A percentile compares a stretch with the other conserved stretches of the same genome.
These are phyloP conservation scores for Drosophila leontia DNA, from an alignment of 1,140 invertebrate genomes.

Conservation along the genomic window DNA sequence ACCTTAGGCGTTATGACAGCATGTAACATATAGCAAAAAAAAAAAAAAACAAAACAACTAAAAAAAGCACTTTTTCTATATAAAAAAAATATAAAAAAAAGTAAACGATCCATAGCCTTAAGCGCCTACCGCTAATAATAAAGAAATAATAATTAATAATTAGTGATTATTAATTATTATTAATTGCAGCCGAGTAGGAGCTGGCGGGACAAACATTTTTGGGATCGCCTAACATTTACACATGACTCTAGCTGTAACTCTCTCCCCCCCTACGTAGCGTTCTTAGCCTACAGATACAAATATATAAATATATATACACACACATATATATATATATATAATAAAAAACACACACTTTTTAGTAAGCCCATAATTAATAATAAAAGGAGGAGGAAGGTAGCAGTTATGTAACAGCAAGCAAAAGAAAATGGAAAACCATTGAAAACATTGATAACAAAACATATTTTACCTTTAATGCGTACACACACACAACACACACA, in stretches of 20 bases:
- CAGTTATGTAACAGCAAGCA: neutral
- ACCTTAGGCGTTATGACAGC: neutral
- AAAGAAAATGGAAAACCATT: constrained; percentile 25
- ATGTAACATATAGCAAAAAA: constrained; percentile 61
- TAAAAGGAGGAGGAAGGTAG: neutral
- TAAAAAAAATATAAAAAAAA: neutral
- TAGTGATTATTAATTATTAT: neutral
- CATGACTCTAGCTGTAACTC: constrained; percentile 10
- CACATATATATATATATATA: neutral
- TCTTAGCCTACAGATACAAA: constrained; percentile 22
- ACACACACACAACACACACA: constrained; percentile 24
- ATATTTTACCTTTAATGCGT: constrained; percentile 78
- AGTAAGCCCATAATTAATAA: constrained; percentile 58
- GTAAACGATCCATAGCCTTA: constrained; percentile 70
- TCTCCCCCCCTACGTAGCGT: constrained; percentile 25
- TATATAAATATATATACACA: constrained; percentile 5
- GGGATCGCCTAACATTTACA: constrained; percentile 20
- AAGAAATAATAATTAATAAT: constrained; percentile 22
- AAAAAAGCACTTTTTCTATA: constrained; percentile 44
- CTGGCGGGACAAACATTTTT: constrained; percentile 7
- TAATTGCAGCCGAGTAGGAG: neutral
- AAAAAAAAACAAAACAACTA: constrained; percentile 31
- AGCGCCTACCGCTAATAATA: constrained; percentile 49
- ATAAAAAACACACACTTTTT: constrained; percentile 27
- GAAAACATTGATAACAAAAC: constrained; percentile 49